phyloP scores from a whole-genome alignment of 2,888 invertebrate species.

The Furcula furcula region DNA sequence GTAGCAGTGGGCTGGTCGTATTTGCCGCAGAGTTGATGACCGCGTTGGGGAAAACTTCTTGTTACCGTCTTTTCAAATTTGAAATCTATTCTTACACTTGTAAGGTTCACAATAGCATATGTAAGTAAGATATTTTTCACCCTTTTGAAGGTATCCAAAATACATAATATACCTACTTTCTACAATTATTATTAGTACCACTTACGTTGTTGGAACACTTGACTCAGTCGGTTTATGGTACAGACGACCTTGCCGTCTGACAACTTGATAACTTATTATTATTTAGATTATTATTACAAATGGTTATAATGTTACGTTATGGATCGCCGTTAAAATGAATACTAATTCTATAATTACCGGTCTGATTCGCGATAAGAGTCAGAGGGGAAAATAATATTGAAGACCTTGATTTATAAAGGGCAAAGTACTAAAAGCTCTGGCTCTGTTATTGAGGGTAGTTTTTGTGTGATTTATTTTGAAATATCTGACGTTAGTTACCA shows the following conservation, averaged over 20 bases:
- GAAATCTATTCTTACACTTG: too few relatives aligned
- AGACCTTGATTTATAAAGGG: constrained; percentile 1
- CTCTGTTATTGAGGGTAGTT: not conserved
- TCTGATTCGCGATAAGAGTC: constrained; percentile 8
- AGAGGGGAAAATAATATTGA: constrained; percentile 6
- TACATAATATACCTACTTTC: constrained; percentile 6
- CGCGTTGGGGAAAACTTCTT: too few relatives aligned
- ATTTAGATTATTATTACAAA: constrained; percentile 23
- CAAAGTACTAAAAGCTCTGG: not conserved
- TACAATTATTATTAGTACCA: constrained; percentile 26
- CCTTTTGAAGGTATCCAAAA: too few relatives aligned
- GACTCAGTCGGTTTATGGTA: constrained; percentile 19
- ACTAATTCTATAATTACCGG: constrained; percentile 15
- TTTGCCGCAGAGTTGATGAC: too few relatives aligned
- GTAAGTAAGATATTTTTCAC: too few relatives aligned
- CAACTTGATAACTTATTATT: constrained; percentile 25
- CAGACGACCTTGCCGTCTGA: constrained; percentile 25
- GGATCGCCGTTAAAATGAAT: constrained; percentile 8
- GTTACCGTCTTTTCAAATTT: too few relatives aligned
- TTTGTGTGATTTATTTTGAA: too few relatives aligned
- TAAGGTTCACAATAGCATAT: too few relatives aligned
- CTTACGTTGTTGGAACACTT: constrained; percentile 25
- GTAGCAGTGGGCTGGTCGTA: too few relatives aligned
- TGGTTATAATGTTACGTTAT: constrained; percentile 19
- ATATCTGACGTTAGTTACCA: too few relatives aligned